Percentiles rank a stretch among this genome's conserved stretches.
Conservation (phyloP, 2,113 vertebrate species). For the Indicator maculatus region DNA sequence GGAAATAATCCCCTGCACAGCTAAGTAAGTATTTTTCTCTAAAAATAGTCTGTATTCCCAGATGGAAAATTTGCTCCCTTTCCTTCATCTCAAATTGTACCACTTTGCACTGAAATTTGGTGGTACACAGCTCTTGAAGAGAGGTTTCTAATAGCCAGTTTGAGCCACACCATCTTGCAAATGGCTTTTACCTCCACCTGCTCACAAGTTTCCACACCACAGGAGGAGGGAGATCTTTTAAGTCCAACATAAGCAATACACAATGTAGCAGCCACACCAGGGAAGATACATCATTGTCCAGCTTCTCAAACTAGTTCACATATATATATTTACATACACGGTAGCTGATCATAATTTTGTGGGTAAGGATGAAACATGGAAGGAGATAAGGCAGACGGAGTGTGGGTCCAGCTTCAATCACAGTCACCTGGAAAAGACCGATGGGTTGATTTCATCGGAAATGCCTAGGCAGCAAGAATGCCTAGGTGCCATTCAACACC, state of each 20-base stretch:
- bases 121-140: neutral
- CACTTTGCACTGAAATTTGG: rapidly evolving
- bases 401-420: neutral
- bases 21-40: neutral
- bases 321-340: neutral
- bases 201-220: neutral
- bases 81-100: neutral
- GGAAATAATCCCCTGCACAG: neutral
- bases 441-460: neutral
- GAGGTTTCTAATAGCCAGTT: neutral
- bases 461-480: neutral
- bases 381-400: neutral
- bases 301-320: neutral
- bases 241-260: neutral
- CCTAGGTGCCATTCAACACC: neutral
- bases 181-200: neutral
- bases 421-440: neutral
- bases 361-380: neutral
- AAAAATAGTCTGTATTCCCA: neutral
- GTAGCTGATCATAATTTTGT: neutral
- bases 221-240: neutral
- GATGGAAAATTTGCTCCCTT: neutral
- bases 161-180: neutral
- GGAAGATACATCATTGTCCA: rapidly evolving
- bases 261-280: rapidly evolving